phyloP scores from a whole-genome alignment of 2,113 vertebrate genomes.

The Felis catus region F.catus_Fca126_mat1.0 CM031416.1:18236501-18237000 shows the following conservation, averaged over 20 bases:
- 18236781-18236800: constrained; percentile 37
- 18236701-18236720: constrained; percentile 11
- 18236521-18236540: not conserved
- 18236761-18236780: constrained; percentile 49
- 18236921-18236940: not conserved
- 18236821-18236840: not conserved
- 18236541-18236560: constrained; percentile 68
- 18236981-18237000: not conserved
- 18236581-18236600: constrained; percentile 63
- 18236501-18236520: constrained; percentile 27
- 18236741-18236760: constrained; percentile 4
- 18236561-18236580: constrained; percentile 54
- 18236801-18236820: constrained; percentile 17
- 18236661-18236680: constrained; percentile 58
- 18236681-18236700: constrained; percentile 59
- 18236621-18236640: constrained; percentile 69
- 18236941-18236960: not conserved
- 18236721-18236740: not conserved
- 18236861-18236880: not conserved
- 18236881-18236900: not conserved
- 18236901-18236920: not conserved
- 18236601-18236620: constrained; percentile 65
- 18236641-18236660: constrained; percentile 63
- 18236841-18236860: not conserved
- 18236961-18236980: not conserved